phyloP scores from a whole-genome alignment of 2,888 invertebrate species.

The Zelleria hepariella region DNA sequence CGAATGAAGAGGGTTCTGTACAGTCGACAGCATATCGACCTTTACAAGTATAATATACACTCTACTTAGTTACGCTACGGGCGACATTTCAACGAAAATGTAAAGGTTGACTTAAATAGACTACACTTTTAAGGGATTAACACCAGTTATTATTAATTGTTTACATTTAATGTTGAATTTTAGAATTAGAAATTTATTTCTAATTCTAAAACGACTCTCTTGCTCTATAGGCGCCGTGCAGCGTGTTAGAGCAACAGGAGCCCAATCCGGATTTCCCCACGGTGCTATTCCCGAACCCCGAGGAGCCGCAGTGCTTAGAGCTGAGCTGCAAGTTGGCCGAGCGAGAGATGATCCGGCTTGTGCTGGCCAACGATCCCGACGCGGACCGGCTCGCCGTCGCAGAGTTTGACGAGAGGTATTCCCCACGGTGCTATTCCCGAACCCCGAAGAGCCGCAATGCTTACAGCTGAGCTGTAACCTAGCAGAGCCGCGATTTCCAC shows the following conservation, averaged over 20 bases:
- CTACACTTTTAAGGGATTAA: too few relatives aligned
- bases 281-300: conserved; percentile 97
- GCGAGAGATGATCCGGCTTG: conserved; percentile 75
- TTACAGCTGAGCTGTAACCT: conserved; percentile 81
- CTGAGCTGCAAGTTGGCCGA: conserved; percentile 86
- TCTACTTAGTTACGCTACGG: too few relatives aligned
- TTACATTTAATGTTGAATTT: too few relatives aligned
- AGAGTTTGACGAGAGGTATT: conserved; percentile 88
- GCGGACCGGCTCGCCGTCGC: conserved; percentile 97
- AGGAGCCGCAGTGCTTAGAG: conserved; percentile 87
- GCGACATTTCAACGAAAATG: too few relatives aligned
- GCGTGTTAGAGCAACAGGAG: conserved; percentile 82
- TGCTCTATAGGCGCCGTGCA: conserved; percentile 69
- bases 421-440: conserved; percentile 96
- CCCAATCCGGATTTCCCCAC: conserved; percentile 98
- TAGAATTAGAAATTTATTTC: too few relatives aligned
- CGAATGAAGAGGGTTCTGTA: too few relatives aligned
- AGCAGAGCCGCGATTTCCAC: too few relatives aligned
- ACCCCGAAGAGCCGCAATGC: conserved; percentile 95
- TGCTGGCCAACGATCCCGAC: conserved; percentile 98
- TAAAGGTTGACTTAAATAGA: too few relatives aligned
- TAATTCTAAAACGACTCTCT: too few relatives aligned
- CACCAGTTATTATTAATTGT: too few relatives aligned
- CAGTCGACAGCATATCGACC: too few relatives aligned
- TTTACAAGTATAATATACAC: too few relatives aligned